Base-by-base conservation (phyloP, 2,888 invertebrate genomes). In the Boloria selene region DNA sequence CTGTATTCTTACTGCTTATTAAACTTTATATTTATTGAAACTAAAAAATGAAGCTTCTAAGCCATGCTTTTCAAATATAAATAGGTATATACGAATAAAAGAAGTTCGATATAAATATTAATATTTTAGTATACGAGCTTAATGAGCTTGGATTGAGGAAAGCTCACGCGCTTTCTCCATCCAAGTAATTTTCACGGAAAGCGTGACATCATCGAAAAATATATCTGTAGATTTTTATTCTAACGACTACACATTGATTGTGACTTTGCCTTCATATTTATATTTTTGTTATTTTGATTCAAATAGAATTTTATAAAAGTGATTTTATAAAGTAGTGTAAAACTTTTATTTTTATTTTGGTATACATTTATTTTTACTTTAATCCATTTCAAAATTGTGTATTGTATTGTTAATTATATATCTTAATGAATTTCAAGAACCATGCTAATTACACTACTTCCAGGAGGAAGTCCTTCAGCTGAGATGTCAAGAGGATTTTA, bases 161-260 rank as follows among this genome's bases (percentile, higher is more conserved):
- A 49, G 64, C 66, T 70, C 67, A 71, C 69, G 62, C 70, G 65
- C 67, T 64, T 65, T 70, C 52, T 55, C 22, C 67, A 65, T 67
- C 67, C 61, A 56, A 62, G 65, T 66, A 71, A 67, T 72, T 65
- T 71, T 70, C 67, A 58, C 47, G 44, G 62, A 54, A 70, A 70
- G 65, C 49, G 54, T 62, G 63, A 56, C 65, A 45, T 70, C 72
- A 70, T 70, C 68, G 42, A 44, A 77, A 80, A 81, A 80, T 79
- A 79, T 82, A 75, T 72, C 79, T 75, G 45, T 51, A 26, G n/a
- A 49, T 59, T 49, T 49, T 59, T 59, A 49, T 49, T 49, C 7
- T 14, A 38, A 7, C 10, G 22, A 16, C 16, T 47, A 7, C 6
- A 13, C 26, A 17, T 13, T 31, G 13, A 16, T 38, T 47, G 47